Evolutionary conservation across 2,797 vertebrate genomes (phyloP), one percentile per base, ranked within the genome.

Genomic region (Spinus pinus): DNA sequence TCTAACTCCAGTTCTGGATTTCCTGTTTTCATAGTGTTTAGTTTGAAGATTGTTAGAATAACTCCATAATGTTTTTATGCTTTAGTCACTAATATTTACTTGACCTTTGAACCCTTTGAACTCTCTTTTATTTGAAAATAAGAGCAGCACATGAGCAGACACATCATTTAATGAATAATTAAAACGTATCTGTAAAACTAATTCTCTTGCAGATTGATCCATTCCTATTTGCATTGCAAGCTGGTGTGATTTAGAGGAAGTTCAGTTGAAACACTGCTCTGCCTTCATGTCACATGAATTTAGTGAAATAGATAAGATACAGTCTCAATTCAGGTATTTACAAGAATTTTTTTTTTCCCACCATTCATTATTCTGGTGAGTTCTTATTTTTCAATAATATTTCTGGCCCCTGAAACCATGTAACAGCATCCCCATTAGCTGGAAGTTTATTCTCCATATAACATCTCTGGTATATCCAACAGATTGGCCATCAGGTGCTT

Each of bases 341-440:
- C 62, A 93, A 73, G 39, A 74, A 10, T 71, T 86, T 84, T 66
- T 84, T 66, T 67, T 97, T 97, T 97, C 64, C 46, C 49, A 37
- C 56, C 42, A 67, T 28, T 62, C 15, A 72, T 94, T 93, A 93
- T 41, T 93, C 92, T 51, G 9, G 42, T 19, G 7, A 25, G 60
- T 21, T 83, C 42, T 33, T n/a, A 42, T 81, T 87, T 78, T 90
- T 73, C 25, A 75, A 62, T 73, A 83, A 81, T 30, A 21, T 86
- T 96, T 91, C 50, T 94, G 58, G 44, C 53, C 67, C 61, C 42
- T 51, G 60, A 96, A 95, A 47, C 37, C 23, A 20, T 20, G 21
- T 64, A 74, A 60, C 53, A 87, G 19, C 65, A 81, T 80, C 21
- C 14, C 13, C 35, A n/a, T 80, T 79, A 91, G 28, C 30, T 66